Conservation (phyloP, 2,113 vertebrate genomes). For the Rhynchomys soricoides region DNA sequence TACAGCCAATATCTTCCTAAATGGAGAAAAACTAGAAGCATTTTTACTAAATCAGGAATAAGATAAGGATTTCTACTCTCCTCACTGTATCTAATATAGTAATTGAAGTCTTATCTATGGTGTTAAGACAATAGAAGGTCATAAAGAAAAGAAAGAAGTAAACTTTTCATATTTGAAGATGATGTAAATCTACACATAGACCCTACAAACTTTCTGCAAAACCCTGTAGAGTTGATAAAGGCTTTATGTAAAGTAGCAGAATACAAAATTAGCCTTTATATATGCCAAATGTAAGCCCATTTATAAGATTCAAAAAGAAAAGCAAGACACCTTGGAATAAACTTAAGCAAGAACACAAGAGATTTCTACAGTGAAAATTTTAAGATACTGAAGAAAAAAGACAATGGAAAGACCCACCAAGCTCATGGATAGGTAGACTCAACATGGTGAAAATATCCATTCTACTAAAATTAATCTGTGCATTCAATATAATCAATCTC, state of each 20-base stretch:
- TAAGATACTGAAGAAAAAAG: not conserved
- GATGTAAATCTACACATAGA: not conserved
- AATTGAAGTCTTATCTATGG: not conserved
- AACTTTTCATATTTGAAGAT: not conserved
- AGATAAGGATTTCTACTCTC: not conserved
- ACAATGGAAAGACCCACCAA: not conserved
- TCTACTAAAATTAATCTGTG: not conserved
- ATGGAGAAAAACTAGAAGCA: not conserved
- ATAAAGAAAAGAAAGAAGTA: not conserved
- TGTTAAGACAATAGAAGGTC: not conserved
- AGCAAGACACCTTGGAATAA: not conserved
- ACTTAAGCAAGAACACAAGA: not conserved
- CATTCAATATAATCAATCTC: not conserved
- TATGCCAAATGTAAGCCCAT: not conserved
- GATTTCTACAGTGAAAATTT: not conserved
- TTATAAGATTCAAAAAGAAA: not conserved
- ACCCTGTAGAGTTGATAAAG: not conserved
- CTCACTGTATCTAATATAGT: not conserved
- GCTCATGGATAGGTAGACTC: not conserved
- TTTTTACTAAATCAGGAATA: not conserved
- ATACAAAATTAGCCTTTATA: not conserved
- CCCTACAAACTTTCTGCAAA: not conserved
- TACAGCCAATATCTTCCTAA: not conserved
- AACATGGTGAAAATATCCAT: not conserved
- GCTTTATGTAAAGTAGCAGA: not conserved